phyloP scores from a whole-genome alignment of 2,888 invertebrate species.

The Abrostola triplasia region DNA sequence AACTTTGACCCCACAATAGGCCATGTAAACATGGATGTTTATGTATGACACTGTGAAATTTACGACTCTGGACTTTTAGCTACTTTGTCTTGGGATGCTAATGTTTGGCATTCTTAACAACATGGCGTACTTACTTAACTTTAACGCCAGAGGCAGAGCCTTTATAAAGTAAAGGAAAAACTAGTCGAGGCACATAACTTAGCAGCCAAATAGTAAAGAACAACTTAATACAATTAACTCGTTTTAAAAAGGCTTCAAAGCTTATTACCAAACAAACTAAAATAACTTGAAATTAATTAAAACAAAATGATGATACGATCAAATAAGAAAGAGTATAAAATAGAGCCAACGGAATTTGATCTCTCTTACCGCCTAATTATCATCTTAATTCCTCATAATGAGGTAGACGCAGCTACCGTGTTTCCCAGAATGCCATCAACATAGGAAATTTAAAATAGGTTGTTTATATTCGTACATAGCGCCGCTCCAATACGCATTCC shows the following conservation, averaged over 20 bases:
- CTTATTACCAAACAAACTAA: constrained; percentile 23
- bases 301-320: constrained; percentile 44
- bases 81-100: constrained; percentile 56
- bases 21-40: constrained; percentile 76
- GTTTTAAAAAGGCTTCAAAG: constrained; percentile 30
- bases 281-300: constrained; percentile 41
- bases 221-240: constrained; percentile 4
- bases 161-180: not conserved
- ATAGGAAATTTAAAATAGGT: constrained; percentile 63
- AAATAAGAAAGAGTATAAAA: constrained; percentile 41
- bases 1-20: constrained; percentile 74
- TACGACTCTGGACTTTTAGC: constrained; percentile 60
- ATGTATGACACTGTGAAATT: constrained; percentile 73
- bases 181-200: not conserved
- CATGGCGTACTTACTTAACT: too few species aligned
- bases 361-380: constrained; percentile 71
- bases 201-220: not conserved
- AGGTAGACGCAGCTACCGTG: constrained; percentile 70
- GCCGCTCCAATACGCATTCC: constrained; percentile 47
- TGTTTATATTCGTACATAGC: constrained; percentile 64
- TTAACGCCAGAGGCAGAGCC: not conserved
- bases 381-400: constrained; percentile 76
- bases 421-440: constrained; percentile 65
- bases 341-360: constrained; percentile 60
- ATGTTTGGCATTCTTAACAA: constrained; percentile 8